These are phyloP conservation scores for Tor tambroides DNA, from an alignment of 2,113 vertebrate genomes.

Conservation along the genomic window DNA sequence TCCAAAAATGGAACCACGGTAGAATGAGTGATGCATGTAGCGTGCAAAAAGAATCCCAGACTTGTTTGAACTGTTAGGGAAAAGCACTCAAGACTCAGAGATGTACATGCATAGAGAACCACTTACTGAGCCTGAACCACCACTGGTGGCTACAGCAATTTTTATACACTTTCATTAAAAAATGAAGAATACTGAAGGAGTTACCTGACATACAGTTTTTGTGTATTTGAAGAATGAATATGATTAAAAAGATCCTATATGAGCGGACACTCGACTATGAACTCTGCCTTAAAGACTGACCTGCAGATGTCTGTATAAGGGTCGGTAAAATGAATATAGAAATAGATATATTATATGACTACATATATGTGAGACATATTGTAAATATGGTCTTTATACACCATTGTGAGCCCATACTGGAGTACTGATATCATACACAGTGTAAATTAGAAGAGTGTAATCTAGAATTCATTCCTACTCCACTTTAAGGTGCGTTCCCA, in stretches of 20 bases:
- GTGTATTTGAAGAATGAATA: conserved; percentile 68
- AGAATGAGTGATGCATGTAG: conserved; percentile 79
- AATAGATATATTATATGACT: conserved; percentile 72
- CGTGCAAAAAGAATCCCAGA: conserved; percentile 52
- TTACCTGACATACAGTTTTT: conserved; percentile 82
- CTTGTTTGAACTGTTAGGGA: conserved; percentile 25
- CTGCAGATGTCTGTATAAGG: conserved; percentile 83
- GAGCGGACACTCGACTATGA: conserved; percentile 84
- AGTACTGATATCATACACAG: conserved; percentile 58
- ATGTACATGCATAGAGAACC: conserved; percentile 65
- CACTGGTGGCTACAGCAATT: conserved; percentile 79
- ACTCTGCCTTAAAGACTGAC: conserved; percentile 98
- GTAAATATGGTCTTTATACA: conserved; percentile 91
- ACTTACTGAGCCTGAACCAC: conserved; percentile 61
- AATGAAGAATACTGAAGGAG: conserved; percentile 77
- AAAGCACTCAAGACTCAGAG: conserved; percentile 67
- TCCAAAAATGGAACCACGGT: conserved; percentile 63
- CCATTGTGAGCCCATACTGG: conserved; percentile 20
- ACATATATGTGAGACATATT: conserved; percentile 74
- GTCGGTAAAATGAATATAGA: conserved; percentile 67
- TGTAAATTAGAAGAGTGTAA: conserved; percentile 5
- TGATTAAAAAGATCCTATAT: conserved; percentile 69
- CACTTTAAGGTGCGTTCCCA: conserved; percentile 14
- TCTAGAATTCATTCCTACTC: conserved; percentile 22
- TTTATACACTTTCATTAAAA: conserved; percentile 58